Conservation (phyloP, 35 echinoderm and acorn worm species). For the Ophiothrix spiculata region DNA sequence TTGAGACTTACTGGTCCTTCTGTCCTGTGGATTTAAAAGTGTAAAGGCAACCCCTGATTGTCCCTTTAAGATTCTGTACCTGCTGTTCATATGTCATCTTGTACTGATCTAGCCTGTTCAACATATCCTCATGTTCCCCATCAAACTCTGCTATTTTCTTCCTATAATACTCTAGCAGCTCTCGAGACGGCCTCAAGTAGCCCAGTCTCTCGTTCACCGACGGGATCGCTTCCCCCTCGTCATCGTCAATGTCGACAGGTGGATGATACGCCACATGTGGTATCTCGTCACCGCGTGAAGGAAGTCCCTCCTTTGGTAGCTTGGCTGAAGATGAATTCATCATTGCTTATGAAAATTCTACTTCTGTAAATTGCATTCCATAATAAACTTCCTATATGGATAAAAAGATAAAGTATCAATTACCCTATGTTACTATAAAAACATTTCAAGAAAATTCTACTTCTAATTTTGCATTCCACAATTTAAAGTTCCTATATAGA, state of each 20-base stretch:
- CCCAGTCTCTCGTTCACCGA: slow-evolving; percentile 92
- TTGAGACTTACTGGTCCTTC: no score
- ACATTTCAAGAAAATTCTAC: no score
- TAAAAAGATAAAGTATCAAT: no score
- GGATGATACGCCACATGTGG: neutral
- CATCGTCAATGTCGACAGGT: slow-evolving; percentile 1
- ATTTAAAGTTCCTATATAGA: no score
- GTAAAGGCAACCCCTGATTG: no score
- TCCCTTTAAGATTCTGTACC: slow-evolving; percentile 18
- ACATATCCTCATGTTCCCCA: slow-evolving; percentile 94
- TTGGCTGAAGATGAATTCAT: neutral
- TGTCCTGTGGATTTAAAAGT: no score
- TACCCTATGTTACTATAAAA: no score
- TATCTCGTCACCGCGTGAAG: neutral
- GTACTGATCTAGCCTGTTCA: slow-evolving; percentile 90
- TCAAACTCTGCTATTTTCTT: slow-evolving; percentile 99
- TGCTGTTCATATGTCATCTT: slow-evolving; percentile 98
- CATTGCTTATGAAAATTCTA: no score
- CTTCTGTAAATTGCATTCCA: no score
- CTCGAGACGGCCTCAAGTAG: slow-evolving; percentile 82
- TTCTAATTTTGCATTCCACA: no score
- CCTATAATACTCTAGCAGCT: slow-evolving; percentile 92
- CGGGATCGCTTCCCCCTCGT: slow-evolving; percentile 42
- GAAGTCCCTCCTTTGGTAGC: neutral
- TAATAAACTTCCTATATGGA: no score